Evolutionary conservation across 2,797 vertebrate species (phyloP), one percentile per base, ranked within the genome.

Genomic region (Myiothlypis coronata): DNA sequence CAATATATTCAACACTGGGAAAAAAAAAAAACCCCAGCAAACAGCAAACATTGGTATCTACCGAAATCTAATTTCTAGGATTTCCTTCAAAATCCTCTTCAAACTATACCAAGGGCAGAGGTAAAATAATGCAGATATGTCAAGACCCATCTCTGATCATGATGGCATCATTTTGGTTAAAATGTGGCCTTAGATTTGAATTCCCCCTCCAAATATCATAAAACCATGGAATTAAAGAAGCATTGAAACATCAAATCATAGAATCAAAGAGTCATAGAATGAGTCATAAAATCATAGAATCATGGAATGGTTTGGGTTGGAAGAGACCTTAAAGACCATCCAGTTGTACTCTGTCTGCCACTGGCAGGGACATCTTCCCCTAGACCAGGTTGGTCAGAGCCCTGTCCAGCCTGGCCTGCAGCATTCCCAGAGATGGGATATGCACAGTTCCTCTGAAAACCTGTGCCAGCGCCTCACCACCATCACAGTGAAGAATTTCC

Each of bases 351-450:
- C 63, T 69, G 35, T 13, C 27, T 63, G 23, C 21, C 26, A 6
- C 4, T 26, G 53, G 2, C 28, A 52, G 44, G 14, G 21, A 14
- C 11, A 44, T 11, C 44, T 74, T 53, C 35, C 35, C 8, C 16
- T 24, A 5, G 23, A 55, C 3, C 27, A 49, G 15, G 19, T 0
- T 37, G 35, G 35, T n/a, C 32, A 43, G 24, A 63, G 4, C 9
- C 23, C 27, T 14, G 3, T 28, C 13, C 35, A 61, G 7, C 23
- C 41, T 10, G 27, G 7, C 20, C 27, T 63, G 9, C 9, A 24
- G 5, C 23, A 4, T 63, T 56, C 46, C 17, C 22, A 49, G 55
- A 39, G 26, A 30, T 8, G 8, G 17, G 3, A 1, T 9, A 8
- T 2, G 9, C 16, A 17, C 20, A 34, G 2, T 11, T 47, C 27